phyloP scores from a whole-genome alignment of 2,113 vertebrate genomes.

The Lophura nycthemera region DNA sequence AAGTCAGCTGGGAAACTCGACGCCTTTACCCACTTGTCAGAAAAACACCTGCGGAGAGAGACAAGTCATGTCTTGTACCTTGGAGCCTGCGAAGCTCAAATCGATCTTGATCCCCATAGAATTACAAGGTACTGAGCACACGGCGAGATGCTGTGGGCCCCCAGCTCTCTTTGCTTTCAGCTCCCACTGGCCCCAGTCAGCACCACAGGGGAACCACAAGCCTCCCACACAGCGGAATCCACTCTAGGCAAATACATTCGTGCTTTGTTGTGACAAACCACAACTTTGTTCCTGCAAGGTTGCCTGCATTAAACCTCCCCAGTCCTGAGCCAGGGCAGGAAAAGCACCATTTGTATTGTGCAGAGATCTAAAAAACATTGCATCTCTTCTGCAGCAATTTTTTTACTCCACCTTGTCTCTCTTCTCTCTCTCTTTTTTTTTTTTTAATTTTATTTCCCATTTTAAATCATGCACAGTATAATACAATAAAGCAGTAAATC shows the following conservation, averaged over 20 bases:
- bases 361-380: background rate
- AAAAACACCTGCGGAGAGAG: constrained; percentile 56
- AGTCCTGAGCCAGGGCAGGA: background rate
- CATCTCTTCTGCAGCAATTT: constrained; percentile 56
- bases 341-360: constrained; percentile 39
- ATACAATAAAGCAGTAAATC: constrained; percentile 91
- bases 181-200: constrained; percentile 15
- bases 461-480: constrained; percentile 86
- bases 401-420: constrained; percentile 66
- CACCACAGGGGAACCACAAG: background rate
- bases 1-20: constrained; percentile 51
- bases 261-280: constrained; percentile 49
- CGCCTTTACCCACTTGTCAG: constrained; percentile 42
- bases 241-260: background rate
- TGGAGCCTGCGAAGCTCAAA: constrained; percentile 5
- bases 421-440: constrained; percentile 3
- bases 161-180: constrained; percentile 52
- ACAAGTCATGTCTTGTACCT: constrained; percentile 33
- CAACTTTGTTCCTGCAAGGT: background rate
- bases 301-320: background rate
- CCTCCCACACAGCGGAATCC: background rate
- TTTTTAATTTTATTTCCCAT: constrained; percentile 80
- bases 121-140: background rate
- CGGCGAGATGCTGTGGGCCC: background rate
- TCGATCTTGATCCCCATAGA: constrained; percentile 30